phyloP scores from a whole-genome alignment of 2,797 vertebrate species.

The Halcyon badia region DNA sequence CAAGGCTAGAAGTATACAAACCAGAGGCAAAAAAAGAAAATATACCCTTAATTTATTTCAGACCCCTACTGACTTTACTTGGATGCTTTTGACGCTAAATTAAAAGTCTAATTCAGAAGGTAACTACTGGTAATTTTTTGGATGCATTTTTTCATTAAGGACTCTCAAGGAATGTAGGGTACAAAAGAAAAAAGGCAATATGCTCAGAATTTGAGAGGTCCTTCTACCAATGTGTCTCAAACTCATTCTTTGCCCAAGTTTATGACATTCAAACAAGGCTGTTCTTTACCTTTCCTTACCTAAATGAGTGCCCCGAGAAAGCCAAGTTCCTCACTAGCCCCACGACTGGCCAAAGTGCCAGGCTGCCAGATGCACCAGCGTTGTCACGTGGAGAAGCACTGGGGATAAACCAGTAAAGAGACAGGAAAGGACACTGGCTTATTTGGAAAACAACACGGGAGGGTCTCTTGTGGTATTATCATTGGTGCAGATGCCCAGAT shows the following conservation, averaged over 20 bases:
- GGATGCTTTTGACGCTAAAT: background rate
- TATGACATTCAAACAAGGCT: background rate
- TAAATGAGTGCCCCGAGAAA: fast-evolving
- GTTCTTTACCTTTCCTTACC: background rate
- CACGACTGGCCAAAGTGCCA: background rate
- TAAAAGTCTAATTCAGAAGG: background rate
- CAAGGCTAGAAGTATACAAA: background rate
- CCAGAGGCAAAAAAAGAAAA: background rate
- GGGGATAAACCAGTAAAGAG: background rate
- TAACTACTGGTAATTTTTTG: background rate
- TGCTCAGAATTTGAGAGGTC: background rate
- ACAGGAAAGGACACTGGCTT: background rate
- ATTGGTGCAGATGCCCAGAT: background rate
- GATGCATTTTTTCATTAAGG: background rate
- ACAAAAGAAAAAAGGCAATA: background rate
- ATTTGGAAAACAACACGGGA: background rate
- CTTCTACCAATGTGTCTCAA: background rate
- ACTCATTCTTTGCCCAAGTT: background rate
- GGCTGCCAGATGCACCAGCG: background rate
- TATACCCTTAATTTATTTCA: background rate
- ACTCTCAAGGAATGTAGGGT: background rate
- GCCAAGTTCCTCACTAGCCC: background rate
- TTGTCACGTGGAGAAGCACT: fast-evolving
- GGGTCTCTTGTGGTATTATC: background rate
- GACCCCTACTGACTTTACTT: background rate